Base-by-base conservation (phyloP, 2,888 invertebrate species). In the Polylopha cassiicola region DNA sequence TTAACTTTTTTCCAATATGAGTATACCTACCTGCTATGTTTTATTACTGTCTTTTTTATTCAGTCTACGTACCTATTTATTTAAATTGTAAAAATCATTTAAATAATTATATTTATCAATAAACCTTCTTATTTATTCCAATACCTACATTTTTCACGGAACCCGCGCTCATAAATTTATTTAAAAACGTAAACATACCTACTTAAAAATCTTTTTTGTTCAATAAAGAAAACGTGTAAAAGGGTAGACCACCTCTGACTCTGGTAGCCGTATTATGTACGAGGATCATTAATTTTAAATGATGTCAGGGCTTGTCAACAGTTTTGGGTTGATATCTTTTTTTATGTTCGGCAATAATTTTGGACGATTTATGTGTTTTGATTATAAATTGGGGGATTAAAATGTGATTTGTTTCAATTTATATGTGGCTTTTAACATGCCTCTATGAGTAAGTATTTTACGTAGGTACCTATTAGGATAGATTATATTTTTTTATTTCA, bases 211-310 rank as follows among this genome's bases (percentile, higher is more conserved):
- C 15, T 39, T 39, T 37, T 33, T 46, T 38, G 10, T 30, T 26
- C 30, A 38, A 37, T 54, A 54, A 52, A 51, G 46, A 50, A 52
- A 52, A 54, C 46, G 55, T 51, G 52, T 57, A 55, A 71, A 75
- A 76, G 71, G 73, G 76, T 77, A 58, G 82, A 72, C 82, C 81
- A 80, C 81, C 81, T 74, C 73, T 74, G 80, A 69, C 69, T 72
- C 62, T 73, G 73, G 82, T 78, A 81, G 81, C 80, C 53, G 58
- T 61, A 64, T 72, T 72, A 66, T 61, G 63, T 61, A 68, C 66
- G 71, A 73, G 73, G 74, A 73, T 57, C 75, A 80, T 82, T 80
- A 78, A 82, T 82, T 78, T 72, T 69, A 72, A 69, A 71, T 60
- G 72, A 68, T 74, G 72, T 70, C 79, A 78, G 77, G 52, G 55